These are phyloP conservation scores for Takifugu flavidus DNA, from an alignment of 2,113 vertebrate species.

Conservation along the genomic window DNA sequence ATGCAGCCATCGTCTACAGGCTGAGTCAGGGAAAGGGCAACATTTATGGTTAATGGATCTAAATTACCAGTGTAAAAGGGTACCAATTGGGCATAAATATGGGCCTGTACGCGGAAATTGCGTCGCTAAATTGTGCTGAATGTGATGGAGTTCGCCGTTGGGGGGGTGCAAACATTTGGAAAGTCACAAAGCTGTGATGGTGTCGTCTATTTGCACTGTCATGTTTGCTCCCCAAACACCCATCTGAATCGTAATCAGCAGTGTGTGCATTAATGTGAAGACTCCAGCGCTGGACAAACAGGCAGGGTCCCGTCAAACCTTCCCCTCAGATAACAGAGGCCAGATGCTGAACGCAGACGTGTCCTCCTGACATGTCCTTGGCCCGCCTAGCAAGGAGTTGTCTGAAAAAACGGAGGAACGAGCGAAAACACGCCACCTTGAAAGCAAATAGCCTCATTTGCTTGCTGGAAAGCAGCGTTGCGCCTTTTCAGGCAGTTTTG, in stretches of 20 bases:
- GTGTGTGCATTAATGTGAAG: slow-evolving; percentile 50
- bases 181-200: slow-evolving; percentile 27
- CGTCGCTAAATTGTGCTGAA: slow-evolving; percentile 8
- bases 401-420: no score
- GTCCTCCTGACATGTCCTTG: slow-evolving; percentile 41
- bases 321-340: slow-evolving; percentile 23
- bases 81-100: slow-evolving; percentile 17
- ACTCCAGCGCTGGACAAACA: slow-evolving; percentile 54
- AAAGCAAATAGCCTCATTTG: neutral
- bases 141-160: slow-evolving; percentile 24
- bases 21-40: slow-evolving; percentile 21
- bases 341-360: slow-evolving; percentile 25
- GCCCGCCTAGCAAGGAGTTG: slow-evolving; percentile 12
- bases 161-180: slow-evolving; percentile 34
- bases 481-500: neutral
- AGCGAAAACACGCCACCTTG: neutral
- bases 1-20: slow-evolving; percentile 25
- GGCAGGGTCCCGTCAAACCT: slow-evolving; percentile 20
- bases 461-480: neutral
- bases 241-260: slow-evolving; percentile 57
- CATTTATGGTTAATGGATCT: slow-evolving; percentile 11
- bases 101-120: slow-evolving; percentile 10
- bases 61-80: slow-evolving; percentile 16
- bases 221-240: slow-evolving; percentile 62
- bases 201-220: slow-evolving; percentile 47